Percentiles rank a stretch among this genome's conserved stretches.
Conservation (phyloP, 2,113 vertebrate genomes). For the Gallinago jamesoni region DNA sequence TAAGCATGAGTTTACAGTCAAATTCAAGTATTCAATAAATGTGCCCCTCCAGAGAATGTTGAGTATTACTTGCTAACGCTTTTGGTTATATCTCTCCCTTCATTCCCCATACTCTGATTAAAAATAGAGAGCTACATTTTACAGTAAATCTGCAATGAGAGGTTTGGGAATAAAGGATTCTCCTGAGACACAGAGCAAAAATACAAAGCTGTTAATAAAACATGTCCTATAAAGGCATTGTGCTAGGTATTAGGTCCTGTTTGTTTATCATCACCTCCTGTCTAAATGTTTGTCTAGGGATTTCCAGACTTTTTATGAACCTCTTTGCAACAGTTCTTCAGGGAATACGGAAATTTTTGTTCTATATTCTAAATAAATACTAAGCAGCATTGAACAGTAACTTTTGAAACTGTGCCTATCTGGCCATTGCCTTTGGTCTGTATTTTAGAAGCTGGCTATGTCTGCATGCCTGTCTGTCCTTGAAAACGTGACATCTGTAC, state of each 20-base stretch:
- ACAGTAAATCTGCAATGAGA: constrained; percentile 28
- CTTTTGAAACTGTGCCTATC: background rate
- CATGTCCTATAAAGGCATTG: background rate
- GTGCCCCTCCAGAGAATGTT: background rate
- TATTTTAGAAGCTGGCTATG: background rate
- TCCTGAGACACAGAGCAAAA: constrained; percentile 24
- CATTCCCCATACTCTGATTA: constrained; percentile 1
- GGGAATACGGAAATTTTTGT: background rate
- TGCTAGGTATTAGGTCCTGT: background rate
- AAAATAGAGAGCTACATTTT: constrained; percentile 14
- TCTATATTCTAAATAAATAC: background rate
- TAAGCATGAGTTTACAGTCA: background rate
- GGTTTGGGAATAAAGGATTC: constrained; percentile 7
- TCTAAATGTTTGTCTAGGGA: constrained; percentile 13
- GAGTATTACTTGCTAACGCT: constrained; percentile 18
- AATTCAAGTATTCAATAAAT: constrained; percentile 1
- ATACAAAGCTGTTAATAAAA: constrained; percentile 48
- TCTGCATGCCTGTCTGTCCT: background rate
- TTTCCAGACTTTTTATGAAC: background rate
- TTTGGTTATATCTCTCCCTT: background rate
- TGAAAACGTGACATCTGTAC: background rate
- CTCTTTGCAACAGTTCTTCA: background rate
- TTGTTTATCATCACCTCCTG: constrained; percentile 3
- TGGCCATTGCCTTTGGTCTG: background rate
- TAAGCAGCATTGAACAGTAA: background rate